Base-by-base conservation (phyloP, 92 coral and sea anemone species). In the Epizoanthus fatuus region DNA sequence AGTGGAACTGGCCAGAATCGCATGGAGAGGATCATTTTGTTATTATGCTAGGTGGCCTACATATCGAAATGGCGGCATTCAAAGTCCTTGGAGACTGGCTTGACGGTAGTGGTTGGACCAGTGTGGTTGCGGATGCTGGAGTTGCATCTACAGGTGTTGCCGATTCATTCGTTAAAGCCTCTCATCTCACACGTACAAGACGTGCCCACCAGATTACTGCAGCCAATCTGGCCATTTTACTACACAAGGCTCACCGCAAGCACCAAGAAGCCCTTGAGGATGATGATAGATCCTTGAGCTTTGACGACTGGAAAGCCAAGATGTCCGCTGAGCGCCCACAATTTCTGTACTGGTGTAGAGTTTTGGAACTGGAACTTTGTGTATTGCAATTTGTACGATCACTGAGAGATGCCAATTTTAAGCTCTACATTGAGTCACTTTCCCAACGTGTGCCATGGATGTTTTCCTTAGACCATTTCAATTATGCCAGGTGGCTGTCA, bases 401-500 rank as follows among this genome's bases (percentile, higher is more conserved):
- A 3, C 63, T 91, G 8, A 72, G 87, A 79, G 74, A 73, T 25
- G 84, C 75, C 1, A 69, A 84, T 67, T 91, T 91, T 74, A 58
- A 22, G 13, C 53, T 76, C 64, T 87, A 91, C 84, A 39, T 66
- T 10, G 51, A 63, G 7, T 82, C 89, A 54, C 81, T 84, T 37
- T 13, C 44, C 38, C 8, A 37, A 63, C 29, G 88, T 1, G 54
- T 83, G 29, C 90, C 94, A 39, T 88, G 92, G 94, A 87, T 90
- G 77, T 85, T 90, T 63, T 3, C 86, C 3, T 4, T 69, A 0
- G 86, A 90, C 51, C 86, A 87, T 32, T n/a, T 58, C 4, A 83
- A 91, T 52, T 91, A 77, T 76, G 88, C 94, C 81, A 79, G 95
- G 59, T 88, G 95, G 92, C 84, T 91, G 1, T 84, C 95, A 17